Base-by-base conservation (phyloP, 64 coral and sea anemone genomes). In the Montipora foliosa region DNA sequence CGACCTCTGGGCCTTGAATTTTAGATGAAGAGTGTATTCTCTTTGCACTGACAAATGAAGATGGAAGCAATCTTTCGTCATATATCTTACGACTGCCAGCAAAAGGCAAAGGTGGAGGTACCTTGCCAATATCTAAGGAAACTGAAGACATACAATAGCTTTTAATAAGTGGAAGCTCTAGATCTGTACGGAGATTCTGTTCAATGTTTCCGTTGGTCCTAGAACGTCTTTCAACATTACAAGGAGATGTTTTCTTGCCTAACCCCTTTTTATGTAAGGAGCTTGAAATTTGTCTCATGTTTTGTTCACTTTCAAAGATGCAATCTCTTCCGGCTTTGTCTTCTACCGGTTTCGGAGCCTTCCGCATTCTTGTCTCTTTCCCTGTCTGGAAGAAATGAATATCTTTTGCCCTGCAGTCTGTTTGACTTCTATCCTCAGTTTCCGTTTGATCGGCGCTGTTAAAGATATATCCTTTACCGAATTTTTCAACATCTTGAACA, bases 51-150 rank as follows among this genome's bases (percentile, higher is more conserved):
- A 44, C 47, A 73, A 55, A 22, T 71, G 61, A 77, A 83, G 57
- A 61, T 45, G 94, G 94, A 17, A 95, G 24, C 6, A 95, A 25
- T 25, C 94, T 88, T 60, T 95, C 94, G 17, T 95, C 94, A 60
- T 91, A 95, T 10, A 92, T 62, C 66, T 92, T 95, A 20, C 84
- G 87, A 55, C 83, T 80, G 6, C 57, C 51, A 49, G 75, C 81
- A 16, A 84, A 52, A 12, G 89, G 90, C 17, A 92, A 80, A 44
- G 24, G 25, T 64, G 83, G 46, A 25, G 79, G 76, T 16, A 44
- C 64, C 71, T 74, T 82, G 50, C 25, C 19, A 8, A 64, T 11
- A 3, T 71, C 70, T 49, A 15, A 71, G 19, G 64, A 72, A 21
- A 72, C 68, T 50, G 82, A 70, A 50, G 68, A 50, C 9, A 19